Conservation (phyloP, 2,113 vertebrate species). For the Paralichthys olivaceus region DNA sequence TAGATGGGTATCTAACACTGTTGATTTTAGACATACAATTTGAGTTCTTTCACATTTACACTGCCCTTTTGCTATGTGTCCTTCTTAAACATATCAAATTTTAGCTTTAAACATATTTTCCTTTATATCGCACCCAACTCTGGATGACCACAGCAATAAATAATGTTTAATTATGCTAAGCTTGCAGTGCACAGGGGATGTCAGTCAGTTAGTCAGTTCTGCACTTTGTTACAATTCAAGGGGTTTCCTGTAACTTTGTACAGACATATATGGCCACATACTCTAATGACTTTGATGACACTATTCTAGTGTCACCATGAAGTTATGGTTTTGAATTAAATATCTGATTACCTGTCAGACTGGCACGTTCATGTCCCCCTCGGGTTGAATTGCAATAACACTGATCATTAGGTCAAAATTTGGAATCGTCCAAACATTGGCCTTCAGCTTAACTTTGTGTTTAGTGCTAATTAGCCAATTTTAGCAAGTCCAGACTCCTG, state of each 20-base stretch:
- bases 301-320: not conserved
- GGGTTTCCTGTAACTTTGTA: too few species aligned
- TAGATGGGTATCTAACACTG: slow-evolving; percentile 67
- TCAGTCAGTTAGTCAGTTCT: too few species aligned
- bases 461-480: too few species aligned
- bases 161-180: not conserved
- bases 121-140: not conserved
- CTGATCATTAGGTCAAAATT: too few species aligned
- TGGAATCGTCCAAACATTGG: too few species aligned
- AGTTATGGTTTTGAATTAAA: not conserved
- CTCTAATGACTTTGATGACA: not conserved
- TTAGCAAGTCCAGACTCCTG: too few species aligned
- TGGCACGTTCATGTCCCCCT: too few species aligned
- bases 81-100: not conserved
- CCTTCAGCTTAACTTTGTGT: too few species aligned
- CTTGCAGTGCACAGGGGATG: too few species aligned
- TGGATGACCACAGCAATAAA: not conserved
- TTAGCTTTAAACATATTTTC: not conserved
- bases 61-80: slow-evolving; percentile 59
- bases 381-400: too few species aligned
- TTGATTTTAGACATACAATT: slow-evolving; percentile 52
- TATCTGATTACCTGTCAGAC: too few species aligned
- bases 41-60: slow-evolving; percentile 57
- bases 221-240: too few species aligned
- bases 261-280: not conserved